A percentile compares a stretch with the other conserved stretches of the same genome.
These are phyloP conservation scores for Siniperca scherzeri DNA, from an alignment of 2,797 vertebrate species.

Conservation along the genomic window DNA sequence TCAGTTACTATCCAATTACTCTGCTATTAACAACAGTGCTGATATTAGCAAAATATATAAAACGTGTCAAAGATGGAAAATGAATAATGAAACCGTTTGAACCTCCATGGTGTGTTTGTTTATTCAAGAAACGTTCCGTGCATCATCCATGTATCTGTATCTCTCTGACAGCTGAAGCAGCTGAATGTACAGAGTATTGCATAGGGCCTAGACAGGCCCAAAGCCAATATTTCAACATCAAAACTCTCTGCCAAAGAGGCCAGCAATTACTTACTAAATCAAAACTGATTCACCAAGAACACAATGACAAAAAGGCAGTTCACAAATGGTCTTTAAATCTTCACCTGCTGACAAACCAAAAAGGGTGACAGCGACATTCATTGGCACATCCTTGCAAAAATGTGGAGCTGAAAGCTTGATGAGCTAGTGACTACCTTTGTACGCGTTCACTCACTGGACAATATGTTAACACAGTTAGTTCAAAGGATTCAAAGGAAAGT, in stretches of 20 bases:
- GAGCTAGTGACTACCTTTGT: not conserved
- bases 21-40: constrained; percentile 5
- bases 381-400: constrained; percentile 9
- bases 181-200: not conserved
- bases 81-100: not conserved
- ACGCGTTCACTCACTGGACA: not conserved
- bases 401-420: constrained; percentile 15
- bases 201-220: constrained; percentile 4
- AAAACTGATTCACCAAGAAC: constrained; percentile 36
- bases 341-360: not conserved
- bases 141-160: not conserved
- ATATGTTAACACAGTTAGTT: constrained; percentile 2
- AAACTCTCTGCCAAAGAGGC: constrained; percentile 14
- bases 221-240: constrained; percentile 42
- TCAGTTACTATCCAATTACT: constrained; percentile 71
- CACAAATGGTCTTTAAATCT: constrained; percentile 39
- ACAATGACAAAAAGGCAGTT: constrained; percentile 30
- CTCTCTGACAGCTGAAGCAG: constrained; percentile 3
- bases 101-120: constrained; percentile 1
- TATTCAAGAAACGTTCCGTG: not conserved
- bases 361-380: not conserved
- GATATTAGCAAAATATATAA: not conserved
- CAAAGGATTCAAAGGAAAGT: not conserved
- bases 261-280: constrained; percentile 51
- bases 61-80: not conserved